Base-by-base conservation (phyloP, 2,113 vertebrate species). In the Chionomys nivalis region DNA sequence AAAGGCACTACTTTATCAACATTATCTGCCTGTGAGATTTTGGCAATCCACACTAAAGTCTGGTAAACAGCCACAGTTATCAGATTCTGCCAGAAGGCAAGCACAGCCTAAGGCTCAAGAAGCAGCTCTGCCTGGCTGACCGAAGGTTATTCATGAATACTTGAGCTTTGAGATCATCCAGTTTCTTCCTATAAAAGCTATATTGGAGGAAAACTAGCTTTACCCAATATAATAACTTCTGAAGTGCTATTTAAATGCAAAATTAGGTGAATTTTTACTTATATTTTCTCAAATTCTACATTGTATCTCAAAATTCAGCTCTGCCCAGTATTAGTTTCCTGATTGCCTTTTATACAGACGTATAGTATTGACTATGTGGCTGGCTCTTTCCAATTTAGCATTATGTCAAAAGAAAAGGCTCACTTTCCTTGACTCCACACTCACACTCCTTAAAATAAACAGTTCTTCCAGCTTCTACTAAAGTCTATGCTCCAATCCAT, bases 131-230 rank as follows among this genome's bases (percentile, higher is more conserved):
- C 68, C 76, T 82, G 79, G 65, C 4, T 66, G 44, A 19, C 36
- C n/a, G 61, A 36, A 28, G 39, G 82, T 73, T 73, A 78, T 39
- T 95, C 75, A 92, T 90, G 23, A 68, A 68, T 21, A 49, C 16
- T 78, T 49, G 28, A 65, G 26, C 49, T 86, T 90, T 92, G 78
- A 87, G 88, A 79, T 23, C 10, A 86, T n/a, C 79, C 26, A 87
- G 55, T 66, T 47, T 4, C 3, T 86, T 68, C 65, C 65, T 14
- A 44, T 55, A 77, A 89, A 14, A 91, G 16, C 6, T 49, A 70
- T 81, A 89, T 76, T 7, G 83, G 21, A 91, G 44, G 91, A 93
- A 89, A n/a, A 72, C 36, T 93, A 89, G 92, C 55, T 21, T 93
- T 91, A 70, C 23, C 78, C 82, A 72, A 21, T 13, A 91, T n/a